These are phyloP conservation scores for Acrocyrtus sp. DNA, from an alignment of 2,888 invertebrate species.

Conservation along the genomic window DNA sequence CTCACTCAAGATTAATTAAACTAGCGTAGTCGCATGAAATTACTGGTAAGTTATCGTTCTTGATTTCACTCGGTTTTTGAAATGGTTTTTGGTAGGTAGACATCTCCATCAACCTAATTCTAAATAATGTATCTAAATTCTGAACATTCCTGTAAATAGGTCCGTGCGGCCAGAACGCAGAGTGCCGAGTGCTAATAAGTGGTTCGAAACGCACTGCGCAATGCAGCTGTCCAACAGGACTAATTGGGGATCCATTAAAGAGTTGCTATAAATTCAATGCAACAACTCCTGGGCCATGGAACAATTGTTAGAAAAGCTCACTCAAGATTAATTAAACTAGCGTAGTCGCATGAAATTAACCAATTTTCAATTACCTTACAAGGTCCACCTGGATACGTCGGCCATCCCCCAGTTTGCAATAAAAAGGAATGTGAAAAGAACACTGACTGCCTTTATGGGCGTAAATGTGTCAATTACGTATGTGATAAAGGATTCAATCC, in stretches of 20 bases:
- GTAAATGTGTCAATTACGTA: conserved; percentile 26
- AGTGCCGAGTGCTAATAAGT: conserved; percentile 32
- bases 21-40: too few relatives aligned
- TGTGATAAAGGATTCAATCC: conserved; percentile 25
- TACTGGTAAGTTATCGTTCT: conserved; percentile 21
- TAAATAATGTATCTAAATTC: too few relatives aligned
- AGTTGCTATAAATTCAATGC: conserved; percentile 40
- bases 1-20: too few relatives aligned
- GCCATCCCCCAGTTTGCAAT: conserved; percentile 42
- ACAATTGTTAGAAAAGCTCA: too few relatives aligned
- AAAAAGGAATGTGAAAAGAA: conserved; percentile 35
- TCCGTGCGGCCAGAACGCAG: conserved; percentile 44
- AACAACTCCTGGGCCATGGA: conserved; percentile 42
- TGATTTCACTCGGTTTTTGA: too few relatives aligned
- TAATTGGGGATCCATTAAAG: conserved; percentile 41
- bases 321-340: too few relatives aligned
- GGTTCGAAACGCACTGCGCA: conserved; percentile 39
- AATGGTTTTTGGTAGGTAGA: too few relatives aligned
- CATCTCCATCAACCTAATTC: too few relatives aligned
- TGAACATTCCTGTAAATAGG: too few relatives aligned
- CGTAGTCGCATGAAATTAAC: too few relatives aligned
- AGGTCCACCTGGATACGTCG: conserved; percentile 52
- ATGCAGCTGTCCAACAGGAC: conserved; percentile 44
- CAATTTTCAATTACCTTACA: too few relatives aligned
- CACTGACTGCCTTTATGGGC: conserved; percentile 38